A percentile compares a stretch with the other conserved stretches of the same genome.
phyloP scores from a whole-genome alignment of 2,797 vertebrate species.

The Falco novaeseelandiae region DNA sequence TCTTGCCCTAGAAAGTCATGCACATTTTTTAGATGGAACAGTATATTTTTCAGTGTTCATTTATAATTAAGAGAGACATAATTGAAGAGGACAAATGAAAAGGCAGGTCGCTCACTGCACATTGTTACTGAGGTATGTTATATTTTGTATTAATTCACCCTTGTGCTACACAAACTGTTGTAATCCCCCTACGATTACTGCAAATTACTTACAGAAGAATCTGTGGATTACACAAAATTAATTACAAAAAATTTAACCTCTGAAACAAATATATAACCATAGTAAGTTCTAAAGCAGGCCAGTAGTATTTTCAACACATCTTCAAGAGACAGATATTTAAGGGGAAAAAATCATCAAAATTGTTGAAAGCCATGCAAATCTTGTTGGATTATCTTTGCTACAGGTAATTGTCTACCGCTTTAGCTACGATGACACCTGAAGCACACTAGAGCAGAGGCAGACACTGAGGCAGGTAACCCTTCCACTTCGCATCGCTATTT shows the following conservation, averaged over 20 bases:
- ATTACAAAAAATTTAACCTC: not conserved
- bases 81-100: conserved; percentile 15
- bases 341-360: not conserved
- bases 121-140: not conserved
- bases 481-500: not conserved
- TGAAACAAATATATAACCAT: not conserved
- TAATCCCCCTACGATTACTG: not conserved
- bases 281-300: not conserved
- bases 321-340: not conserved
- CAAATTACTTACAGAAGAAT: not conserved
- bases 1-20: conserved; percentile 23
- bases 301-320: not conserved
- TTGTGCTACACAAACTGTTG: not conserved
- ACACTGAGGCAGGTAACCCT: not conserved
- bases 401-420: not conserved
- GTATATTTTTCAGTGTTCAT: not conserved
- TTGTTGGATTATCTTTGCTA: not conserved
- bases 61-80: conserved; percentile 18
- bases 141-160: not conserved
- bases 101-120: not conserved
- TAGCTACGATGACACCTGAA: not conserved
- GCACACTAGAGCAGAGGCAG: not conserved
- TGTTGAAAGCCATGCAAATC: not conserved
- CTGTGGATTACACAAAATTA: not conserved
- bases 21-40: conserved; percentile 23